phyloP scores from a whole-genome alignment of 2,888 invertebrate species.

The Synanthedon formicaeformis region DNA sequence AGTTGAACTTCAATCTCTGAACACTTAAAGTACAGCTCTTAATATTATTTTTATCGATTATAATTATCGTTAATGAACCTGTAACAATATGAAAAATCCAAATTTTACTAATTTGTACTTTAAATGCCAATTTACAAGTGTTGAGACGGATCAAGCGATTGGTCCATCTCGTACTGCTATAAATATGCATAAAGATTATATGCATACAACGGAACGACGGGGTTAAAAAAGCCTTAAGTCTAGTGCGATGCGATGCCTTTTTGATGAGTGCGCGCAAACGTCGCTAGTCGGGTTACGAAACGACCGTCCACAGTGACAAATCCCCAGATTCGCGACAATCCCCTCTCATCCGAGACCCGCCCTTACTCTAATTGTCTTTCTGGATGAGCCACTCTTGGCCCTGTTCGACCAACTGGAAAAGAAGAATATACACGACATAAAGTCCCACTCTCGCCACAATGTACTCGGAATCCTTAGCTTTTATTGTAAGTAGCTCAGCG shows the following conservation, averaged over 20 bases:
- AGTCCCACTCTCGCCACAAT: conserved; percentile 65
- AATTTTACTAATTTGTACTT: conserved; percentile 71
- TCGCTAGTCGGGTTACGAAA: conserved; percentile 33
- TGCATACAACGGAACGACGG: conserved; percentile 39
- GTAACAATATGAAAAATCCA: conserved; percentile 69
- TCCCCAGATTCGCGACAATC: conserved; percentile 67
- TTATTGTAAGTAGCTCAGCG: conserved; percentile 60
- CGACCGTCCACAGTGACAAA: conserved; percentile 67
- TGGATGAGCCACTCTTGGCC: conserved; percentile 70
- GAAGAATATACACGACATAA: conserved; percentile 66
- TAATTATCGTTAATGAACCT: conserved; percentile 68
- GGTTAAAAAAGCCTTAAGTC: conserved; percentile 53
- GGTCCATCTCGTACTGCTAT: conserved; percentile 58
- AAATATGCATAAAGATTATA: conserved; percentile 49
- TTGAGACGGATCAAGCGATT: conserved; percentile 56
- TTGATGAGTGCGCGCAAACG: conserved; percentile 59
- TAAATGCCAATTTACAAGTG: conserved; percentile 68
- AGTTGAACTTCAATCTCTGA: conserved; percentile 61
- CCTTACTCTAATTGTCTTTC: conserved; percentile 69
- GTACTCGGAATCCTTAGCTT: conserved; percentile 35
- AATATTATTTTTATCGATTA: conserved; percentile 60
- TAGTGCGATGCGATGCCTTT: conserved; percentile 70
- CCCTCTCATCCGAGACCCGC: conserved; percentile 40
- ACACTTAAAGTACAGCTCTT: conserved; percentile 71
- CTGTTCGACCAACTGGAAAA: conserved; percentile 72